These are phyloP conservation scores for Clarias gariepinus DNA, from an alignment of 2,113 vertebrate species.

Conservation along the genomic window DNA sequence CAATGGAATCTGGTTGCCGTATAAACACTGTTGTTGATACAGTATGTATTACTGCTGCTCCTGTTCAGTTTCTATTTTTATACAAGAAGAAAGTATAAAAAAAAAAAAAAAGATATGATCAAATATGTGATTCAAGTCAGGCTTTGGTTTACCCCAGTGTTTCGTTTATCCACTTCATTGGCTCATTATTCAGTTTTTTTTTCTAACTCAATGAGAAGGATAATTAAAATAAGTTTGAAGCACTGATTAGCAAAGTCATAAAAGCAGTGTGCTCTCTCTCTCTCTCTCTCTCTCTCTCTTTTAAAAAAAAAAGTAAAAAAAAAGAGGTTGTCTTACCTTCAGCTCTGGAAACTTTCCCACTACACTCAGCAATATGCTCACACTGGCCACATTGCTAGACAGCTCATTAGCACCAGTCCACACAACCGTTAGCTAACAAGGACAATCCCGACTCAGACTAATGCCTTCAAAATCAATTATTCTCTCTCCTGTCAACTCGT, in stretches of 20 bases:
- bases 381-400: neutral
- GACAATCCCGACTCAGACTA: conserved; percentile 35
- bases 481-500: conserved; percentile 31
- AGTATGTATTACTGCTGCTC: neutral
- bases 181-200: conserved; percentile 32
- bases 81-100: conserved; percentile 15
- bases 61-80: neutral
- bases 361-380: conserved; percentile 4
- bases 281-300: no score
- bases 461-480: conserved; percentile 22
- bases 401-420: conserved; percentile 36
- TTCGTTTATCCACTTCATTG: conserved; percentile 42
- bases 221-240: conserved; percentile 45
- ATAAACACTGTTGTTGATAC: neutral
- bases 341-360: conserved; percentile 21
- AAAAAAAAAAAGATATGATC: conserved; percentile 12
- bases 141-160: conserved; percentile 30
- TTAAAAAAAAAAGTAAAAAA: no score
- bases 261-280: no score
- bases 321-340: conserved; percentile 17
- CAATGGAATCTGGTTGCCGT: conserved; percentile 17
- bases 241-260: neutral
- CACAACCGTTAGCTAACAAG: conserved; percentile 45
- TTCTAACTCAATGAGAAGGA: conserved; percentile 8
- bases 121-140: conserved; percentile 32